Conservation (phyloP, 1,140 invertebrate genomes). For the Mercenaria mercenaria region DNA sequence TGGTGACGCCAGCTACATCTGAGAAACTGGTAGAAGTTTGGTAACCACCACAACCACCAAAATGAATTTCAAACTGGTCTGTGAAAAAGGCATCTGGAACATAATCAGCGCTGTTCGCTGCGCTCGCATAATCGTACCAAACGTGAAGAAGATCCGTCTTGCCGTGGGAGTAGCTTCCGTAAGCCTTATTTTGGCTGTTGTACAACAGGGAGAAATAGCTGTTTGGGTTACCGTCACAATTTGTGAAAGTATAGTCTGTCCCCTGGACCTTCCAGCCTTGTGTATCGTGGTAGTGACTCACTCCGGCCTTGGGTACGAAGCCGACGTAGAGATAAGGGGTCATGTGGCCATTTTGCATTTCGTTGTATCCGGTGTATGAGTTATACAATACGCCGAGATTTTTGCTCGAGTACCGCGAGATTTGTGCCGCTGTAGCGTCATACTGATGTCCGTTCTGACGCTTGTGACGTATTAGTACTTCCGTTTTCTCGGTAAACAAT, state of each 20-base stretch:
- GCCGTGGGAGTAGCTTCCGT: background rate
- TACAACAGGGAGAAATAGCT: conserved; percentile 25
- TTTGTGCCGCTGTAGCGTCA: background rate
- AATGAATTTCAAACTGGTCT: background rate
- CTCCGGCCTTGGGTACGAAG: background rate
- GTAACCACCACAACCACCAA: background rate
- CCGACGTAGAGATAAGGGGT: conserved; percentile 35
- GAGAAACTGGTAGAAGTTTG: background rate
- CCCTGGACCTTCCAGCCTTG: conserved; percentile 20
- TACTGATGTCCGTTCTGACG: background rate
- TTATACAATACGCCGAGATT: background rate
- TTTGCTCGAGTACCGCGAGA: background rate
- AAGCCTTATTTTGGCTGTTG: background rate
- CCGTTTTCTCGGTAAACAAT: background rate
- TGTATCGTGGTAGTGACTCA: background rate
- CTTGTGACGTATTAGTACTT: conserved; percentile 6
- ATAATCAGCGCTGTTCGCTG: background rate
- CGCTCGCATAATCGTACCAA: background rate
- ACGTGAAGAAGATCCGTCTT: background rate
- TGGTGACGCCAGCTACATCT: background rate
- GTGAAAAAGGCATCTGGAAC: background rate
- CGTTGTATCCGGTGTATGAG: background rate
- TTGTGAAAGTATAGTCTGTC: background rate
- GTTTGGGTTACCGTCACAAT: conserved; percentile 44
- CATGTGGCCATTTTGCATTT: background rate